These are phyloP conservation scores for Arbacia lixula DNA, from an alignment of 53 echinoderm and acorn worm genomes.

Conservation along the genomic window DNA sequence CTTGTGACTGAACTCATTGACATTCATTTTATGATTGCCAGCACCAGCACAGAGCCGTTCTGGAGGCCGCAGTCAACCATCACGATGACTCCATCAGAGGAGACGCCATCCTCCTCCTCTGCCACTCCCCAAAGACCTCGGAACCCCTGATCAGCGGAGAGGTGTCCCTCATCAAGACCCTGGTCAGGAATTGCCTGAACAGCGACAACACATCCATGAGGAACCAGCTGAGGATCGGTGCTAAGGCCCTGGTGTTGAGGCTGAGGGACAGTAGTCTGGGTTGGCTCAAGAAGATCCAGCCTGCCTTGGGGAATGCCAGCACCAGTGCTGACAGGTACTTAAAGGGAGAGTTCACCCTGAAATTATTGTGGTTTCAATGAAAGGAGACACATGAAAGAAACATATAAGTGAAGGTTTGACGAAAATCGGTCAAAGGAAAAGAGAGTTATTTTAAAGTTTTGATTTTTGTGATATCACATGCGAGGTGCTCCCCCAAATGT, in stretches of 20 bases:
- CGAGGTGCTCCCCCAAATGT: too few relatives aligned
- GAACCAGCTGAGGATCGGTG: slow-evolving; percentile 66
- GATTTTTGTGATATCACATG: too few relatives aligned
- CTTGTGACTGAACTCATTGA: too few relatives aligned
- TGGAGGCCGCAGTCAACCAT: slow-evolving; percentile 72
- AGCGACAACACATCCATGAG: slow-evolving; percentile 84
- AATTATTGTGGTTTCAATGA: too few relatives aligned
- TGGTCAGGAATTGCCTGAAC: slow-evolving; percentile 71
- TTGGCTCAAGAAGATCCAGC: slow-evolving; percentile 61
- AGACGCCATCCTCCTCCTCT: slow-evolving; percentile 71
- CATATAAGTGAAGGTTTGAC: too few relatives aligned
- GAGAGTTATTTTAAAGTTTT: too few relatives aligned
- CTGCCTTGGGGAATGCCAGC: background rate
- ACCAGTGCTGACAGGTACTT: slow-evolving; percentile 33
- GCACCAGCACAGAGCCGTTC: slow-evolving; percentile 38
- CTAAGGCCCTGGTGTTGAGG: slow-evolving; percentile 65
- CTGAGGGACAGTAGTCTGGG: slow-evolving; percentile 69
- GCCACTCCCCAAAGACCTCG: slow-evolving; percentile 71
- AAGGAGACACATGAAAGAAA: too few relatives aligned
- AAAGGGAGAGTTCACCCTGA: too few relatives aligned
- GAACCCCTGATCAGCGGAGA: slow-evolving; percentile 67
- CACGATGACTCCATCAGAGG: slow-evolving; percentile 71
- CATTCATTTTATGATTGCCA: too few relatives aligned
- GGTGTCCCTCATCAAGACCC: slow-evolving; percentile 56
- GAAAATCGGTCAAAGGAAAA: too few relatives aligned